A percentile compares a stretch with the other conserved stretches of the same genome.
These are phyloP conservation scores for Chrysaora quinquecirrha DNA, from an alignment of 30 jellyfish, hydroid and myxozoan genomes.

Conservation along the genomic window DNA sequence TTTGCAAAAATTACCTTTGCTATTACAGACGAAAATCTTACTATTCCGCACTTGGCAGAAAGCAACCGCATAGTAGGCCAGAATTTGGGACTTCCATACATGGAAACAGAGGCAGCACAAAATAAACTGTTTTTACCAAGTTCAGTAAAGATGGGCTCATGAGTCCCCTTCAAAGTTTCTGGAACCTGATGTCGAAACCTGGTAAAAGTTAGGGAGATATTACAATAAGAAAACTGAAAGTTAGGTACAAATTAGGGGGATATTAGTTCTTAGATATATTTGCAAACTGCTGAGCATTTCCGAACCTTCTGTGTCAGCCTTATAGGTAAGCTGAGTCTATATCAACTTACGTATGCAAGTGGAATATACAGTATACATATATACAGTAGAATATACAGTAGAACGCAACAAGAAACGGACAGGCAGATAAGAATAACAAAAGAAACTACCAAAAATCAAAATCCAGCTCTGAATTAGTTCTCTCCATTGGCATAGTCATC, in stretches of 20 bases:
- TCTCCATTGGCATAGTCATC: background rate
- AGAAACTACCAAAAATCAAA: background rate
- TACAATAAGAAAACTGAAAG: too few relatives aligned
- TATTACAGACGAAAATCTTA: background rate
- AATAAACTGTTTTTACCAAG: background rate
- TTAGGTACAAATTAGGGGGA: background rate
- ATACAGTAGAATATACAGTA: too few relatives aligned
- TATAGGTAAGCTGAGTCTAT: background rate
- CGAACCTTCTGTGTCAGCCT: background rate
- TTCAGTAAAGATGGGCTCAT: background rate
- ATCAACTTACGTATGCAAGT: background rate
- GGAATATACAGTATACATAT: background rate
- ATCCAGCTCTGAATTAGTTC: background rate
- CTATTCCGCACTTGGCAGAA: background rate
- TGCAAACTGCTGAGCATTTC: background rate
- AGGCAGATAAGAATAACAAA: background rate
- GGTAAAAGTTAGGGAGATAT: background rate
- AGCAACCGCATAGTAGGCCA: background rate
- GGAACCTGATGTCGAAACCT: conserved; percentile 3
- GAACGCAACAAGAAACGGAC: background rate
- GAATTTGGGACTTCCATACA: background rate
- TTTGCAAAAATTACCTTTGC: background rate
- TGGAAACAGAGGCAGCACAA: background rate
- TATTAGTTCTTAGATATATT: too few relatives aligned
- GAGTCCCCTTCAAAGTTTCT: background rate